Evolutionary conservation across 2,113 vertebrate species (phyloP), one percentile per base, ranked within the genome.

Genomic region (Verasper variegatus): DNA sequence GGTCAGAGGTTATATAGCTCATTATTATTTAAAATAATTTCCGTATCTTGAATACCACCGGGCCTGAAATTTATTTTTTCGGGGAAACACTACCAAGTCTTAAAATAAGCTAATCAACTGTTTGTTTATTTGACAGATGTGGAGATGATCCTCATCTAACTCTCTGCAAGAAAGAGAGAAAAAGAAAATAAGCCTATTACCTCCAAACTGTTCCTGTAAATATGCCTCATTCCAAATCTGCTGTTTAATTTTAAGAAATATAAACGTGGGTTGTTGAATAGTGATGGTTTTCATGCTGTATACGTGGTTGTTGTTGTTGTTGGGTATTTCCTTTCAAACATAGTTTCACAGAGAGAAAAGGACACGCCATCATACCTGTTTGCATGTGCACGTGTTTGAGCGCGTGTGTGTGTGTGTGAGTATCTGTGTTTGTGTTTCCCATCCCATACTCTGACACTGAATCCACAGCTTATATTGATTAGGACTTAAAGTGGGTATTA

Each of bases 401-500:
- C 24, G 2, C 23, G 20, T 18, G 49, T 31, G 31, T 24, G 47
- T 31, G 31, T 63, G 35, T 72, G 47, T 72, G 35, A 52, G 24
- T 49, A n/a, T 52, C 23, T 67, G 68, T 62, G 42, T 59, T 23
- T 61, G 23, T 80, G 52, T 71, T 66, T 74, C 20, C 54, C 40
- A n/a, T 75, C 24, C 8, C 42, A 69, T 63, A 35, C 57, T 66
- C 21, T 27, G 51, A 74, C 9, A 35, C 18, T 4, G 27, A 80
- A 66, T 76, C 63, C 74, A 80, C 64, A 69, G 70, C 61, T 71
- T 52, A 56, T 60, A 74, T 45, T 76, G 70, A 89, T 81, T 23
- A 66, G 35, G 21, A 71, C 45, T 74, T 64, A 58, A 66, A 74
- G 18, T 23, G 21, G 47, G 40, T 20, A 72, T 71, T 60, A 27